phyloP scores from a whole-genome alignment of 2,797 vertebrate species.

The Enteromius thamalakanensis region DNA sequence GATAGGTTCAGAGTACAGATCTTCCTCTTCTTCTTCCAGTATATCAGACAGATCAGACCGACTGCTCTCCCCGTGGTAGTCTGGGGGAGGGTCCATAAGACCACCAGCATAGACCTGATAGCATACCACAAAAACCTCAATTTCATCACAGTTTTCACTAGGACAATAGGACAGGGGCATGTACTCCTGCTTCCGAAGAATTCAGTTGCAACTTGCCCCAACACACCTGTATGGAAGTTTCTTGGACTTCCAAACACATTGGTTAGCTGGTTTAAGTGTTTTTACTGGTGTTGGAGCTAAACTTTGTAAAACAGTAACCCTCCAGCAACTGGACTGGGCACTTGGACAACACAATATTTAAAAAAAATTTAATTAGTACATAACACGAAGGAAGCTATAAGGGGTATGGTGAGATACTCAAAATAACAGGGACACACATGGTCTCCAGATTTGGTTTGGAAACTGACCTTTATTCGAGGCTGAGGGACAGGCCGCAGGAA shows the following conservation, averaged over 20 bases:
- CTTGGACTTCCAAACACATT: not conserved
- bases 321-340: no score
- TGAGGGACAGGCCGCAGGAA: conserved; percentile 76
- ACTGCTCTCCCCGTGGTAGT: conserved; percentile 86
- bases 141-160: not conserved
- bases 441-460: conserved; percentile 1
- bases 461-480: conserved; percentile 71
- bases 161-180: not conserved
- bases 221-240: not conserved
- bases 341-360: not conserved
- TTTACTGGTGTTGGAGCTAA: not conserved
- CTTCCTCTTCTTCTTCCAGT: conserved; percentile 93
- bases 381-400: not conserved
- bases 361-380: not conserved
- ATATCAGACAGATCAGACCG: conserved; percentile 97
- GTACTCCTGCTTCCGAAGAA: not conserved
- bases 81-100: conserved; percentile 71
- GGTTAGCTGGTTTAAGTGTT: not conserved
- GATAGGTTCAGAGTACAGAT: conserved; percentile 80
- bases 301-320: not conserved
- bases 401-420: not conserved
- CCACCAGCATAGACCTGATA: conserved; percentile 69
- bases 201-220: conserved; percentile 3
- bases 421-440: not conserved
- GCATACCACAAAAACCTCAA: conserved; percentile 15